Evolutionary conservation across 2,888 invertebrate species (phyloP).

Genomic region (Gymnosoma rotundatum): DNA sequence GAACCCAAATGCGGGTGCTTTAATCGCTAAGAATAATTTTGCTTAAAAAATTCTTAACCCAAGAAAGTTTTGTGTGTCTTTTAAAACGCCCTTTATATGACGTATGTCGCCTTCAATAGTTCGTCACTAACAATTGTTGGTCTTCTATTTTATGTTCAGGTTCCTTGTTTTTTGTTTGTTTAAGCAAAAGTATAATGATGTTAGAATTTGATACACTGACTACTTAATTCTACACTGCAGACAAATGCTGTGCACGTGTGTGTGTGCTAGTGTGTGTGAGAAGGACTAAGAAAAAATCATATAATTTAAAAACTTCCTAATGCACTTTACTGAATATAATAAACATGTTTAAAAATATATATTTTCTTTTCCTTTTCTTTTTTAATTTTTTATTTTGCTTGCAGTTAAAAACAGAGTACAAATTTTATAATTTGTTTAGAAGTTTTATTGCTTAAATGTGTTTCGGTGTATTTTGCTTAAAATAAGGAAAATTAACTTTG

Average conservation of each 20-base stretch:
- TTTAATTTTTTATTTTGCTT: background rate
- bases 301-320: conserved; percentile 39
- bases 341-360: background rate
- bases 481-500: background rate
- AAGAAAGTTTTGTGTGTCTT: too few species aligned
- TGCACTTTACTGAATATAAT: background rate
- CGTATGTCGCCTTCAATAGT: conserved; percentile 34
- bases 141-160: conserved; percentile 1
- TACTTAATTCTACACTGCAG: background rate
- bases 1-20: too few species aligned
- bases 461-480: background rate
- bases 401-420: background rate
- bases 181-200: conserved; percentile 35
- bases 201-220: conserved; percentile 9
- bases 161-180: conserved; percentile 18
- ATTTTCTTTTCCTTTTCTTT: background rate
- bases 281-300: background rate
- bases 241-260: background rate
- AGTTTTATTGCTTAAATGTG: background rate
- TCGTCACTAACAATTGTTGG: conserved; percentile 25
- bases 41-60: too few species aligned
- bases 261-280: background rate
- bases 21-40: too few species aligned
- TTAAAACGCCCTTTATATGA: background rate
- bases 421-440: background rate